These are phyloP conservation scores for Aphelocoma californica DNA, from an alignment of 2,797 vertebrate species.

Conservation along the genomic window DNA sequence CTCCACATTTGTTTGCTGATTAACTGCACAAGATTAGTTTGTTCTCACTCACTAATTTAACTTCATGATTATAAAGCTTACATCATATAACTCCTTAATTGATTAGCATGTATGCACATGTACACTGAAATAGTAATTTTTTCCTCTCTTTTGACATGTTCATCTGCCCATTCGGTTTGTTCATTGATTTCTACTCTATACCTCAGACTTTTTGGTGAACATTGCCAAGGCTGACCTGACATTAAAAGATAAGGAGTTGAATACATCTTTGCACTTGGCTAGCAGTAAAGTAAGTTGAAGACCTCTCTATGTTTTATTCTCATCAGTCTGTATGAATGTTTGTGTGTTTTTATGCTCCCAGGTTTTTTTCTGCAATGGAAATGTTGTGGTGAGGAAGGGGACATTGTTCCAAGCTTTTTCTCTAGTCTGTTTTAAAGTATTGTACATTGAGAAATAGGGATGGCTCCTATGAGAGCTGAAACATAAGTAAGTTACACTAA, in stretches of 20 bases:
- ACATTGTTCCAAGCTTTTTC: not conserved
- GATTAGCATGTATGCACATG: not conserved
- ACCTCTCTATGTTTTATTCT: not conserved
- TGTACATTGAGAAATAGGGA: not conserved
- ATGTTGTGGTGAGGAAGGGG: not conserved
- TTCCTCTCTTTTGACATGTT: not conserved
- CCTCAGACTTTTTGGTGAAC: slow-evolving; percentile 87
- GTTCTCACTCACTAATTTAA: not conserved
- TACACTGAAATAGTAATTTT: not conserved
- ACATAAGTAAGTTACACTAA: not conserved
- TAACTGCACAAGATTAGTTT: not conserved
- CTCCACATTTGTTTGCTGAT: not conserved
- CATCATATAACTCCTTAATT: not conserved
- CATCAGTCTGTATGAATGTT: not conserved
- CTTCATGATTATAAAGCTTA: not conserved
- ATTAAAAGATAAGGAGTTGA: slow-evolving; percentile 85
- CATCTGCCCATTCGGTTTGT: not conserved
- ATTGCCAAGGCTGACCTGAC: slow-evolving; percentile 80
- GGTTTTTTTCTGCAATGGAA: not conserved
- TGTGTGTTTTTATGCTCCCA: not conserved
- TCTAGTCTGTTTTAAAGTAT: not conserved
- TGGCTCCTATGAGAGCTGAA: not conserved
- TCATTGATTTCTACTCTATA: not conserved
- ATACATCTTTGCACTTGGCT: slow-evolving; percentile 91
- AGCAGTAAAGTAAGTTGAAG: slow-evolving; percentile 86